A percentile compares a stretch with the other conserved stretches of the same genome.
Evolutionary conservation across 2,888 invertebrate species (phyloP).

Genomic region (Hedya salicella): DNA sequence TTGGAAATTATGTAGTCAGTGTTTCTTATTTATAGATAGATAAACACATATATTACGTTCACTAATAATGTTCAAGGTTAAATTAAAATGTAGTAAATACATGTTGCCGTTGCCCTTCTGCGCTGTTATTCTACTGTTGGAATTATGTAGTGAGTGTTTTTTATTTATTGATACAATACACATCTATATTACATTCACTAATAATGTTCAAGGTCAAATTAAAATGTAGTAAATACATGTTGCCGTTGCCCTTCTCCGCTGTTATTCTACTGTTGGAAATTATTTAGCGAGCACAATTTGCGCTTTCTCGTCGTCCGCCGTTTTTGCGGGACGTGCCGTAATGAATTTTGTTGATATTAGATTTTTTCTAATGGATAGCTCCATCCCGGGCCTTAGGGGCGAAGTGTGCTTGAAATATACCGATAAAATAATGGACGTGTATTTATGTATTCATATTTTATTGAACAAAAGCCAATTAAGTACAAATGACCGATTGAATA

Average conservation of each 20-base stretch:
- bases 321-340: constrained; percentile 40
- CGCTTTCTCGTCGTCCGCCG: constrained; percentile 31
- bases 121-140: constrained; percentile 29
- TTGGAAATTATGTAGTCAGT: no score
- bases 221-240: no score
- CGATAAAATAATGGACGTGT: background rate
- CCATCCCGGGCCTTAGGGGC: constrained; percentile 2
- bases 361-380: constrained; percentile 39
- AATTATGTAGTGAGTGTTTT: constrained; percentile 51
- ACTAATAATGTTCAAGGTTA: no score
- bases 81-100: no score
- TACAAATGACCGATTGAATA: no score
- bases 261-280: constrained; percentile 45
- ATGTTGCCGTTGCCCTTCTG: background rate
- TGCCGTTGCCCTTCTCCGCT: constrained; percentile 1
- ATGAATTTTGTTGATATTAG: constrained; percentile 43
- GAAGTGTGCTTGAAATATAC: constrained; percentile 2
- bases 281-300: constrained; percentile 47
- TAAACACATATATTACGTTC: no score
- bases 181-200: no score
- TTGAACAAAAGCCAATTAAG: background rate
- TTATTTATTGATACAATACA: no score
- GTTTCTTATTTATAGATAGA: no score
- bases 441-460: background rate
- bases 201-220: no score